A percentile compares a stretch with the other conserved stretches of the same genome.
These are phyloP conservation scores for Pseudanteris insignis DNA, from an alignment of 2,888 invertebrate genomes.

Conservation along the genomic window DNA sequence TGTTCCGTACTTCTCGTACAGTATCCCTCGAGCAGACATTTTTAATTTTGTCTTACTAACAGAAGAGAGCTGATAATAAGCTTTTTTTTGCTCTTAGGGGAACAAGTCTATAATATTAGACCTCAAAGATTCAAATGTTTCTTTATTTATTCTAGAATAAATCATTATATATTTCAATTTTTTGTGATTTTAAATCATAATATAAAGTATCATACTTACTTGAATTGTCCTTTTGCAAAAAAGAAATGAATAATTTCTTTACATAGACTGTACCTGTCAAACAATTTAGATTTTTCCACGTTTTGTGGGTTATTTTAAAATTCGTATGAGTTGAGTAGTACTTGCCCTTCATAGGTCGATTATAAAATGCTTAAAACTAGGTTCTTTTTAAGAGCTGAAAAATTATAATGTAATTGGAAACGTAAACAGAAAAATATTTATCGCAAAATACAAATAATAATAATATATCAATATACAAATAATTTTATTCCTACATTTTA, in stretches of 20 bases:
- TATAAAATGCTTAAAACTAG: neutral
- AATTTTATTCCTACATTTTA: neutral
- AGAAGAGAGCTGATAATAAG: slow-evolving; percentile 4
- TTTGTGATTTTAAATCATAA: neutral
- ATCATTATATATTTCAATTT: too few species aligned
- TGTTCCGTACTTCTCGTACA: slow-evolving; percentile 10
- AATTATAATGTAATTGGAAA: neutral
- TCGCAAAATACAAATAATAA: neutral
- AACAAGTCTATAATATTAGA: slow-evolving; percentile 1
- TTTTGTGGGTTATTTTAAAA: neutral
- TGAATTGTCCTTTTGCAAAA: neutral
- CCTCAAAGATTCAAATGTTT: slow-evolving; percentile 1
- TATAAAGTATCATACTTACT: too few species aligned
- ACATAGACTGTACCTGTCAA: neutral
- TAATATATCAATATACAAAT: neutral
- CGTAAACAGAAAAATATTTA: neutral
- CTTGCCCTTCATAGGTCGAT: neutral
- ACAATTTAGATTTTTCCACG: neutral
- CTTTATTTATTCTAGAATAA: too few species aligned
- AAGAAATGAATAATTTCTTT: neutral
- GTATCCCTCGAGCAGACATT: slow-evolving; percentile 5
- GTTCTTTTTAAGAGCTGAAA: neutral
- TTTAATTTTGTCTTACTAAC: neutral
- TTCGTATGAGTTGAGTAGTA: neutral
- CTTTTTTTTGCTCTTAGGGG: slow-evolving; percentile 2